These are phyloP conservation scores for Cyanistes caeruleus DNA, from an alignment of 2,113 vertebrate species.

Conservation along the genomic window DNA sequence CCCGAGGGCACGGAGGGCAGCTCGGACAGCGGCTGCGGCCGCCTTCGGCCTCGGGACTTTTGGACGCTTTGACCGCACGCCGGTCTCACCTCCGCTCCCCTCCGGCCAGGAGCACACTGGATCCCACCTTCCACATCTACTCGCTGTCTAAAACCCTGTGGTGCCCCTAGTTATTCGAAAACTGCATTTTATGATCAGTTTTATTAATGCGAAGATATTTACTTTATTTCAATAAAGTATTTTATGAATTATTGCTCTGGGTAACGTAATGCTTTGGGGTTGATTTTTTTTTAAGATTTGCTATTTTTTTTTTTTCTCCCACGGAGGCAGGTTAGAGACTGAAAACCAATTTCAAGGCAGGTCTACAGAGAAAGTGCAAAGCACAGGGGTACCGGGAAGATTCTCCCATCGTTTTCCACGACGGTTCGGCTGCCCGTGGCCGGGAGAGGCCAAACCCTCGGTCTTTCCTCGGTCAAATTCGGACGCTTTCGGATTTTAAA, in stretches of 20 bases:
- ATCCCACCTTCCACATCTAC: background rate
- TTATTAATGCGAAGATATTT: slow-evolving; percentile 74
- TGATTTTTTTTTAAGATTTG: background rate
- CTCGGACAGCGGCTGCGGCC: background rate
- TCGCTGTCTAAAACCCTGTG: slow-evolving; percentile 52
- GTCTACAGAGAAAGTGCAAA: too few relatives aligned
- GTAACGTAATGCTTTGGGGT: background rate
- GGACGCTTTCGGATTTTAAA: background rate
- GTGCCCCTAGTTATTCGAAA: slow-evolving; percentile 45
- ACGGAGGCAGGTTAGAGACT: background rate
- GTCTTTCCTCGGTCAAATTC: background rate
- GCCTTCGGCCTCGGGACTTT: background rate
- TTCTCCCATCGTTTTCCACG: background rate
- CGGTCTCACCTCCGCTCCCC: too few relatives aligned
- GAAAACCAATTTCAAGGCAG: background rate
- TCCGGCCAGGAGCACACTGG: slow-evolving; percentile 21
- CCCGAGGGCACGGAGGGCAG: background rate
- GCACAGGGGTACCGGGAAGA: rapidly evolving
- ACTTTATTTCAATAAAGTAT: slow-evolving; percentile 82
- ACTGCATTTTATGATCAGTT: slow-evolving; percentile 65
- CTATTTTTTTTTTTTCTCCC: background rate
- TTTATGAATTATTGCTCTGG: slow-evolving; percentile 70
- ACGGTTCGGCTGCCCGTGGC: background rate
- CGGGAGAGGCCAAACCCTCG: background rate
- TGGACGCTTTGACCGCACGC: background rate